Percentiles rank a stretch among this genome's conserved stretches.
Conservation (phyloP, 2,797 vertebrate genomes). For the Potorous gilbertii region DNA sequence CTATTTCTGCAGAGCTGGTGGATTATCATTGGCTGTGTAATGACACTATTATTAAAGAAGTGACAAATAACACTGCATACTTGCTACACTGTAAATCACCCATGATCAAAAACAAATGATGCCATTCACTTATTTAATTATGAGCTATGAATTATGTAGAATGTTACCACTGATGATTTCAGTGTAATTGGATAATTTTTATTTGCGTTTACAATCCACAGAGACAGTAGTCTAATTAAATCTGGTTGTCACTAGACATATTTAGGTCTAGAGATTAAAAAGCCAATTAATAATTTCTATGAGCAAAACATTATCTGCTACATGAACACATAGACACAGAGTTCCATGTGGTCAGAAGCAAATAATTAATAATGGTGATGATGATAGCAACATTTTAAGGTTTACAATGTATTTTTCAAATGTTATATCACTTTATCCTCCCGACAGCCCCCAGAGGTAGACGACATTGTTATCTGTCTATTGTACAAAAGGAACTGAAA, state of each 20-base stretch:
- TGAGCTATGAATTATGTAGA: slow-evolving; percentile 47
- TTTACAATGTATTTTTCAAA: neutral
- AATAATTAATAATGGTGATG: neutral
- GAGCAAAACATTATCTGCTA: slow-evolving; percentile 2
- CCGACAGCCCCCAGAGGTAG: neutral
- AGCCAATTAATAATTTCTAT: slow-evolving; percentile 38
- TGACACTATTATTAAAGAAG: slow-evolving; percentile 55
- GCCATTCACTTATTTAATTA: slow-evolving; percentile 56
- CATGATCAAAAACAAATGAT: slow-evolving; percentile 35
- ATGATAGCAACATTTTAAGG: neutral
- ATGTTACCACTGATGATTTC: slow-evolving; percentile 1
- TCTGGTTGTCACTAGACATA: slow-evolving; percentile 52
- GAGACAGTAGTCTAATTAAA: slow-evolving; percentile 62
- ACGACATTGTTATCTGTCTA: neutral
- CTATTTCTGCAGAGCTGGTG: slow-evolving; percentile 43
- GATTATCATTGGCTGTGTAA: slow-evolving; percentile 38
- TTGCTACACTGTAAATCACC: slow-evolving; percentile 55
- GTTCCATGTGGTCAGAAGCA: neutral
- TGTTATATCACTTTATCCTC: neutral
- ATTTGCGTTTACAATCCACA: slow-evolving; percentile 62
- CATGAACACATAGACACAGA: neutral
- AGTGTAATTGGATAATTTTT: slow-evolving; percentile 59
- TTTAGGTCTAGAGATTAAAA: slow-evolving; percentile 48
- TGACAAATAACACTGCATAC: slow-evolving; percentile 52
- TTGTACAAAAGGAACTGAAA: neutral